phyloP scores from a whole-genome alignment of 92 coral and sea anemone genomes.

The Blastomussa wellsi region DNA sequence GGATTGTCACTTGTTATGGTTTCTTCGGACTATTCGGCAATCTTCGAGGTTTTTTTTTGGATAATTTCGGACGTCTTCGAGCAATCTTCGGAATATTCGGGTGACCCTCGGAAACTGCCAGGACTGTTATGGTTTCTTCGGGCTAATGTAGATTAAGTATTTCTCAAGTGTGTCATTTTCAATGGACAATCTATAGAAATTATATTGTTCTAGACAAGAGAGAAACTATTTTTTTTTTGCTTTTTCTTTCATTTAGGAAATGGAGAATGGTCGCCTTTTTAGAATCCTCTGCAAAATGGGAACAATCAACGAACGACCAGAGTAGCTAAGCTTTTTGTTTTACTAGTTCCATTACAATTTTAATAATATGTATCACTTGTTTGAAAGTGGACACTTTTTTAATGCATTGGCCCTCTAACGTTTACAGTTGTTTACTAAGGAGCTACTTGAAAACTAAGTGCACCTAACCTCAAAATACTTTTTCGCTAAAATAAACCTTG shows the following conservation, averaged over 20 bases:
- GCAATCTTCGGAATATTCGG: not conserved
- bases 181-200: not conserved
- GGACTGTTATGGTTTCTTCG: not conserved
- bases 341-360: not conserved
- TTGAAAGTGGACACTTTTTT: not conserved
- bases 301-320: constrained; percentile 94
- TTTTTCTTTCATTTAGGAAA: constrained; percentile 67
- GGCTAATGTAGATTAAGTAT: not conserved
- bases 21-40: not conserved
- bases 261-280: constrained; percentile 96
- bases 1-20: not conserved
- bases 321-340: constrained; percentile 63
- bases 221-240: not conserved
- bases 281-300: constrained; percentile 92
- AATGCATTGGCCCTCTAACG: too few species aligned
- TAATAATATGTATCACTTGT: too few species aligned
- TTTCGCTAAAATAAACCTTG: too few species aligned
- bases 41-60: not conserved
- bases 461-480: too few species aligned
- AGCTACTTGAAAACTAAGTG: too few species aligned
- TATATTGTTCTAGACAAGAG: not conserved
- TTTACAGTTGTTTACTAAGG: not conserved
- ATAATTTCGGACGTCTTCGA: not conserved
- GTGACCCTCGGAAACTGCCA: not conserved
- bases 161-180: not conserved